phyloP scores from a whole-genome alignment of 2,113 vertebrate genomes.

The Microcebus murinus region DNA sequence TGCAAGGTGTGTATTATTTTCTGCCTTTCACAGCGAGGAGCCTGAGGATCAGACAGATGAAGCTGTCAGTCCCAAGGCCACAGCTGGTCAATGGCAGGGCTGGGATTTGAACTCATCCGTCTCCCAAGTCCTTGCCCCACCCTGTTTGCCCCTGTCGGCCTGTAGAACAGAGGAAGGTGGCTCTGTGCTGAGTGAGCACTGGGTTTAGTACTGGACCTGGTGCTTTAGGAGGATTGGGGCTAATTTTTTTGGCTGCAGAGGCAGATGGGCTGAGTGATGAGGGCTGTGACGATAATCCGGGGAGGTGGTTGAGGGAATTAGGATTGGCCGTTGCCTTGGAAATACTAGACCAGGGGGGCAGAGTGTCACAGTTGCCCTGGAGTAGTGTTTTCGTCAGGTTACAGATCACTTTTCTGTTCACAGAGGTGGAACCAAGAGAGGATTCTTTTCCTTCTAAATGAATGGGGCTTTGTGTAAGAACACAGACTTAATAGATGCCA shows the following conservation, averaged over 20 bases:
- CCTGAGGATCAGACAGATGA: background rate
- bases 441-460: conserved; percentile 39
- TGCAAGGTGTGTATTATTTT: background rate
- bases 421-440: conserved; percentile 37
- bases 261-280: background rate
- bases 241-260: background rate
- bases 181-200: background rate
- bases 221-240: background rate
- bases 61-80: background rate
- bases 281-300: no score
- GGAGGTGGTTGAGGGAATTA: background rate
- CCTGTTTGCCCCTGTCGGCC: background rate
- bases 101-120: background rate
- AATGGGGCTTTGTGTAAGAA: conserved; percentile 58
- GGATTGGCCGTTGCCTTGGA: background rate
- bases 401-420: conserved; percentile 21
- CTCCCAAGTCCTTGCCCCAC: background rate
- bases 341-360: background rate
- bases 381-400: background rate
- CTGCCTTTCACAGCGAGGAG: background rate
- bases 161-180: background rate
- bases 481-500: background rate
- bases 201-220: background rate
- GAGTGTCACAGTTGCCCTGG: background rate
- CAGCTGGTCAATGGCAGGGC: background rate